Evolutionary conservation across 2,797 vertebrate genomes (phyloP).

Genomic region (Peromyscus aztecus): DNA sequence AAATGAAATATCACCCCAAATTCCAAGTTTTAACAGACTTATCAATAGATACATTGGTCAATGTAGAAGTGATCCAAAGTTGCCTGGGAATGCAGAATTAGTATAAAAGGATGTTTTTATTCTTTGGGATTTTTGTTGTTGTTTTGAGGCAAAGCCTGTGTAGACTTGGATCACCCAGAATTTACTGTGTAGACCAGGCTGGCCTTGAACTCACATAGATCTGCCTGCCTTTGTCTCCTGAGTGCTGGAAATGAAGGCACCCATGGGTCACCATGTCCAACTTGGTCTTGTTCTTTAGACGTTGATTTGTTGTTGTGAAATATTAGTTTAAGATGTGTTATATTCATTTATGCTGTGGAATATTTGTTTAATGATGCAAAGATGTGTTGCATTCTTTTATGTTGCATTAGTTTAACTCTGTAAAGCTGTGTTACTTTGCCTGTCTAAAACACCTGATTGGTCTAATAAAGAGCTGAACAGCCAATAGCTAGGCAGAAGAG

Average conservation of each 20-base stretch:
- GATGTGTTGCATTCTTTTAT: no score
- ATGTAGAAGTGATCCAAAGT: background rate
- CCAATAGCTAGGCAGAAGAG: no score
- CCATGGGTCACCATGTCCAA: background rate
- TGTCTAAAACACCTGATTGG: no score
- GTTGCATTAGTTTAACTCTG: no score
- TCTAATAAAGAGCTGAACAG: no score
- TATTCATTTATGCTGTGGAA: no score
- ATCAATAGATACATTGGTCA: background rate
- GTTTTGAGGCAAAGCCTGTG: background rate
- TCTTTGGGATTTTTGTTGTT: background rate
- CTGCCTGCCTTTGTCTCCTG: background rate
- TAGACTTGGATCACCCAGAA: background rate
- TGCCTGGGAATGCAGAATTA: slow-evolving; percentile 10
- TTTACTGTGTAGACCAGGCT: background rate
- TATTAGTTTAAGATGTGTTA: no score
- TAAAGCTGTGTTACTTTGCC: no score
- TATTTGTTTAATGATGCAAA: no score
- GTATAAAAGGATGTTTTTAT: background rate
- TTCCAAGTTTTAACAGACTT: background rate
- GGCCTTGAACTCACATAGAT: background rate
- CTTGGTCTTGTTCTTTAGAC: background rate
- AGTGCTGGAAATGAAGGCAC: background rate
- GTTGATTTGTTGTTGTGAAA: no score
- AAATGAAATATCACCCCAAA: background rate